Conservation (phyloP, 2,113 vertebrate species). For the Syngnathus scovelli region DNA sequence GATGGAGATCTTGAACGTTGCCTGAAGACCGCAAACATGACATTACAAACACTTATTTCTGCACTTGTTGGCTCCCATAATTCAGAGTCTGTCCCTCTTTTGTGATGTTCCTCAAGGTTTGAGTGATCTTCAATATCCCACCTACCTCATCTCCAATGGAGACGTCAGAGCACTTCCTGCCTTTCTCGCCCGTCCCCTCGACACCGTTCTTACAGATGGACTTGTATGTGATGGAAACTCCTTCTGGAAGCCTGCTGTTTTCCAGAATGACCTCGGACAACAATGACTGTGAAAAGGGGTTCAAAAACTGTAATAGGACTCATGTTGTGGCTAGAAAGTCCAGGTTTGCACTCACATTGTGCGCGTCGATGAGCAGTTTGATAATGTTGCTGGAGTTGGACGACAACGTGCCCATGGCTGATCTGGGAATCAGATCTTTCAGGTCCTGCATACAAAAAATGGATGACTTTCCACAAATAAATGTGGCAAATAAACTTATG, state of each 20-base stretch:
- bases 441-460: constrained; percentile 74
- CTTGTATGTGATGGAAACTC: constrained; percentile 84
- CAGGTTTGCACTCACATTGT: constrained; percentile 82
- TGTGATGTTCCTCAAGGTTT: not conserved
- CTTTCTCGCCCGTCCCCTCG: constrained; percentile 82
- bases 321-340: not conserved
- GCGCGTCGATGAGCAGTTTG: constrained; percentile 93
- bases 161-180: constrained; percentile 93
- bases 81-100: not conserved
- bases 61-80: not conserved
- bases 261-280: constrained; percentile 96
- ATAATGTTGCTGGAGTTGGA: constrained; percentile 97
- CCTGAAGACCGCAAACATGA: constrained; percentile 64
- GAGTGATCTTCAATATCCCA: not conserved
- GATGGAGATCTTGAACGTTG: constrained; percentile 84
- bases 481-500: constrained; percentile 58
- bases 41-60: not conserved
- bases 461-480: not conserved
- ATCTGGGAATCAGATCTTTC: constrained; percentile 95
- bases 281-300: constrained; percentile 74
- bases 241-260: constrained; percentile 85
- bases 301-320: not conserved
- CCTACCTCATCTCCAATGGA: constrained; percentile 95
- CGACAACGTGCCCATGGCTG: constrained; percentile 90
- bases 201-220: constrained; percentile 93